Base-by-base conservation (phyloP, 2,888 invertebrate genomes). In the Cecidostiba fungosa region DNA sequence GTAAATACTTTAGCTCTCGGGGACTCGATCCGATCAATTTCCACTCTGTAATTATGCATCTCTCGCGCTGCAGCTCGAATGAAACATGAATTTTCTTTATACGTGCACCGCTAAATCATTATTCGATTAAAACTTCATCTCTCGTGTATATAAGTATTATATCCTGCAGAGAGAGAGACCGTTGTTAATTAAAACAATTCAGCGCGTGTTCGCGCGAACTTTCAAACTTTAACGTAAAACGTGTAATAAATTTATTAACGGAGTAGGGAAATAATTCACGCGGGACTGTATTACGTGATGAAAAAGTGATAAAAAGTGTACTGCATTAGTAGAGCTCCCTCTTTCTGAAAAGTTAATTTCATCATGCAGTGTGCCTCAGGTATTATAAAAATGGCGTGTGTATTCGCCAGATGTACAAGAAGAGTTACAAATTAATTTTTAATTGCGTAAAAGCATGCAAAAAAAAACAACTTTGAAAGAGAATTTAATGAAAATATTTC, bases 401-500 rank as follows among this genome's bases (percentile, higher is more conserved):
- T 54, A 16, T 54, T 50, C 54, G 39, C 6, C 36, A 39, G 14
- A 69, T 72, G 8, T 39, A 36, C 0, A 16, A 36, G 70, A 39
- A 12, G n/a, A 39, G 4, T 39, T 32, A 32, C 32, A 19, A 54
- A 76, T 76, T 76, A 32, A 76, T 54, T 76, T n/a, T 19, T 32
- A 54, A 76, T 54, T 32, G n/a, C 26, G n/a, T 32, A 12, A 54
- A 62, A 19, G 62, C 62, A 62, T 5, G 62, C 23, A 26, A 23
- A 62, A 62, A 23, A 26, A n/a, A n/a, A n/a, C n/a, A n/a, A n/a
- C 14, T 26, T 62, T 62, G 23, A 10, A 23, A 39, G n/a, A n/a
- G 62, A 43, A 43, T 77, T 50, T 6, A 77, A 77, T 62, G 59
- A 59, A 59, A 77, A 62, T 59, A 36, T 76, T 76, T 76, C 2